These are phyloP conservation scores for Norana najaformis DNA, from an alignment of 2,888 invertebrate genomes.

Conservation along the genomic window DNA sequence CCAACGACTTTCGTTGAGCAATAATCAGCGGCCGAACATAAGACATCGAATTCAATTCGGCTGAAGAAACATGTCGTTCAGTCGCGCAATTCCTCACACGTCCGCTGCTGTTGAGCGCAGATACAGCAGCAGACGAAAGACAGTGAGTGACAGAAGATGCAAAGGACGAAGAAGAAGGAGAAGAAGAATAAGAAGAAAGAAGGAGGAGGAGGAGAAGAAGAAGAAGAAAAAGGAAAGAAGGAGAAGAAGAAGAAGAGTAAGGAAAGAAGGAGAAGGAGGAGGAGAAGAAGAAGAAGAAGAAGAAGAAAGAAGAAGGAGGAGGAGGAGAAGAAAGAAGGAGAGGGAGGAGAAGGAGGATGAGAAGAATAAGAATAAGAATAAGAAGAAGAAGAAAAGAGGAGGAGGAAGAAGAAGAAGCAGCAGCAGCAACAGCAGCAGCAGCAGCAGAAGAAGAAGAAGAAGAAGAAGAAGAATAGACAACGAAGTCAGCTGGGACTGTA, in stretches of 20 bases:
- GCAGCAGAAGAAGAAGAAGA: not conserved
- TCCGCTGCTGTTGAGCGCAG: not conserved
- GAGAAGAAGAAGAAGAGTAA: too few species aligned
- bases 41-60: not conserved
- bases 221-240: not conserved
- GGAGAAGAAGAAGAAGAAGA: not conserved
- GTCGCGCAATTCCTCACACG: slow-evolving; percentile 1
- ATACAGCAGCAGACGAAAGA: not conserved
- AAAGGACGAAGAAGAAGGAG: not conserved
- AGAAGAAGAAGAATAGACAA: not conserved
- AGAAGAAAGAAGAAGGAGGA: not conserved
- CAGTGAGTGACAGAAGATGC: not conserved
- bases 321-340: not conserved
- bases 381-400: not conserved
- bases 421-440: too few species aligned
- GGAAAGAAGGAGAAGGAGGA: too few species aligned
- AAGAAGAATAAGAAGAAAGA: not conserved
- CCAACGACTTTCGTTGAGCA: too few species aligned
- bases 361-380: not conserved
- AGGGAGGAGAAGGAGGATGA: too few species aligned
- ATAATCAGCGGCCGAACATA: not conserved
- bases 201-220: not conserved
- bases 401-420: not conserved
- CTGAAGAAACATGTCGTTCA: not conserved
- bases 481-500: not conserved